These are phyloP conservation scores for Varanus komodoensis DNA, from an alignment of 2,113 vertebrate species.

Conservation along the genomic window DNA sequence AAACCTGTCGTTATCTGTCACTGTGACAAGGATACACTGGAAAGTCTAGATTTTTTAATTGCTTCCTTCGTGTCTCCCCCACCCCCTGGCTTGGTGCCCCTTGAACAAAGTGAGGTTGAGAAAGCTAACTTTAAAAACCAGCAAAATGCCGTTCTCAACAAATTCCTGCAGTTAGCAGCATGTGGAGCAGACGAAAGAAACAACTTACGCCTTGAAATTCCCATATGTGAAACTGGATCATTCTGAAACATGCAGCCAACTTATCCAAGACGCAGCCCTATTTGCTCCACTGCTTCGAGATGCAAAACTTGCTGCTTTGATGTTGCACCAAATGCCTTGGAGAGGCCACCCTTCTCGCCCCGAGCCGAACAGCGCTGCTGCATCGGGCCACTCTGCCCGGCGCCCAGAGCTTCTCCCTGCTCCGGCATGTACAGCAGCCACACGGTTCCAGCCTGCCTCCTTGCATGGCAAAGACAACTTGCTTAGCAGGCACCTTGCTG, in stretches of 20 bases:
- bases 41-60: not conserved
- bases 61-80: constrained; percentile 2
- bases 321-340: rapidly evolving
- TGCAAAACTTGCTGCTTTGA: not conserved
- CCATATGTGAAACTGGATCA: not conserved
- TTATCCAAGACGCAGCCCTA: not conserved
- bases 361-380: constrained; percentile 45
- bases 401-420: constrained; percentile 37
- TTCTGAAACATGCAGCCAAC: not conserved
- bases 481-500: constrained; percentile 54
- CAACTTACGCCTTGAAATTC: not conserved
- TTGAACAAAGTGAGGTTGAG: not conserved
- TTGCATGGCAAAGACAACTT: constrained; percentile 51
- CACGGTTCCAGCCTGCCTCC: constrained; percentile 31
- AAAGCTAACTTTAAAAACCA: not conserved
- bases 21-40: not conserved
- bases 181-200: rapidly evolving
- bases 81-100: not conserved
- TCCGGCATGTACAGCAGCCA: not conserved
- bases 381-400: constrained; percentile 47
- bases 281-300: not conserved
- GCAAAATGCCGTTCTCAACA: not conserved
- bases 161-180: not conserved
- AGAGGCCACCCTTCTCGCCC: constrained; percentile 31
- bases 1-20: rapidly evolving